phyloP scores from a whole-genome alignment of 2,113 vertebrate species.

The Tyto alba region DNA sequence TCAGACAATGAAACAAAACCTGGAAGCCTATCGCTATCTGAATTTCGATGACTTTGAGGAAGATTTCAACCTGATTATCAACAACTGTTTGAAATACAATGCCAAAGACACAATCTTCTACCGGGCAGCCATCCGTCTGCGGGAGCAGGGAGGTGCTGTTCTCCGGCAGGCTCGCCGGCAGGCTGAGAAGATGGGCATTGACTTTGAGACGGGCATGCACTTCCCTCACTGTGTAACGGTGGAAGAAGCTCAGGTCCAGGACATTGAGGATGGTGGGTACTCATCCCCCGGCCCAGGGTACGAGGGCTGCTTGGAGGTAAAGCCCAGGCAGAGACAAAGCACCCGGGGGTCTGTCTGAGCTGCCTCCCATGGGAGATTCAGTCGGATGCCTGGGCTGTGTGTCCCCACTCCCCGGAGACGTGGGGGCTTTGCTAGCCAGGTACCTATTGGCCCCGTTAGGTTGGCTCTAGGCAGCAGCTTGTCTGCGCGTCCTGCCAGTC shows the following conservation, averaged over 20 bases:
- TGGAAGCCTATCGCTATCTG: conserved; percentile 93
- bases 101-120: conserved; percentile 99
- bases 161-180: conserved; percentile 90
- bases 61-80: conserved; percentile 96
- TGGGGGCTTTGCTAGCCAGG: neutral
- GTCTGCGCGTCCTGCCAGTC: neutral
- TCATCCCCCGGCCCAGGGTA: neutral
- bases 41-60: conserved; percentile 94
- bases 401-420: neutral
- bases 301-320: neutral
- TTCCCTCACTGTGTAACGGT: conserved; percentile 85
- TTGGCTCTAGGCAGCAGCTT: neutral
- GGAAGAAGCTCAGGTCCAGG: conserved; percentile 74
- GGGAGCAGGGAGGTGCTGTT: conserved; percentile 87
- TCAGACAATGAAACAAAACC: conserved; percentile 95
- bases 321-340: neutral
- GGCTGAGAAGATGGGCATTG: conserved; percentile 95
- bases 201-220: conserved; percentile 95
- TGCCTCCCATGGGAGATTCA: neutral
- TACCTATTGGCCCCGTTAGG: neutral
- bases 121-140: conserved; percentile 89
- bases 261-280: conserved; percentile 74
- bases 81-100: conserved; percentile 98
- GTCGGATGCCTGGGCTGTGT: rapidly evolving
- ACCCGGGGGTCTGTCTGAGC: neutral